Evolutionary conservation across 1,140 invertebrate genomes (phyloP).

Genomic region (Apis cerana): DNA sequence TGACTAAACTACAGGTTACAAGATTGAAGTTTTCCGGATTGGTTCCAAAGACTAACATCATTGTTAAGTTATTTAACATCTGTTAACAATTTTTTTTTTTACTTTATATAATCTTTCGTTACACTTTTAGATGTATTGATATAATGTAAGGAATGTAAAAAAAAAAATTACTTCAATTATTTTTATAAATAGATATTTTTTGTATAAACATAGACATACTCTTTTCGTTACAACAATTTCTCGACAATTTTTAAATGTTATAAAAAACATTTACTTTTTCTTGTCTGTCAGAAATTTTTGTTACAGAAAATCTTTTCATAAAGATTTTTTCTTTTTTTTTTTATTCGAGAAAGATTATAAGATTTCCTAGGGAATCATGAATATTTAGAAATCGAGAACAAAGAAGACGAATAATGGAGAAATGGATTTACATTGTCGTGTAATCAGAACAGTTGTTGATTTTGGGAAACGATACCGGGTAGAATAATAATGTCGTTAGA

Average conservation of each 20-base stretch:
- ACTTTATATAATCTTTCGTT: neutral
- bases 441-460: neutral
- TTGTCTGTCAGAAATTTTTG: too few relatives aligned
- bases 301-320: too few relatives aligned
- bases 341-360: neutral
- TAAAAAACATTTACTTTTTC: too few relatives aligned
- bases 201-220: too few relatives aligned
- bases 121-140: too few relatives aligned
- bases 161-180: too few relatives aligned
- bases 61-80: too few relatives aligned
- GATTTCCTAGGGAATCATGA: neutral
- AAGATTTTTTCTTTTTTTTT: too few relatives aligned
- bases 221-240: too few relatives aligned
- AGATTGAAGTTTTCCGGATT: neutral
- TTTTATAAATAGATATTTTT: too few relatives aligned
- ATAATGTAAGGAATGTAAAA: too few relatives aligned
- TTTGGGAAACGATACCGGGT: neutral
- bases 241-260: too few relatives aligned
- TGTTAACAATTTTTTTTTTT: neutral
- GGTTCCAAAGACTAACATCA: neutral
- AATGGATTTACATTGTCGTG: conserved; percentile 4
- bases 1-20: neutral
- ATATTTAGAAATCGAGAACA: neutral
- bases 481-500: neutral
- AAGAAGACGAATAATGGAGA: neutral